phyloP scores from a whole-genome alignment of 2,797 vertebrate genomes.

The Silurus aristotelis region DNA sequence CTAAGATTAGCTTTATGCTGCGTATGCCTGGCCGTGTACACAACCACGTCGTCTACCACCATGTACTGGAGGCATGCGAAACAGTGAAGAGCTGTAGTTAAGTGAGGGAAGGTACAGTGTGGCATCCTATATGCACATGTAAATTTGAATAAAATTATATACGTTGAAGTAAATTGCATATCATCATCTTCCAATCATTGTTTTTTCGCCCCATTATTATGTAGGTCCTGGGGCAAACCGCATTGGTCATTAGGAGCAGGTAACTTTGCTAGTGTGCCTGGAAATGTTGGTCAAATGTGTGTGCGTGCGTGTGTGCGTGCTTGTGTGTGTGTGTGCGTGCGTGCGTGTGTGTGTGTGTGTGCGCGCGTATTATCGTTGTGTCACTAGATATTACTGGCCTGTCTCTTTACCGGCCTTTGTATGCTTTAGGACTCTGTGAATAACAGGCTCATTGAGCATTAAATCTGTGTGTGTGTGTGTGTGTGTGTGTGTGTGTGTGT shows the following conservation, averaged over 20 bases:
- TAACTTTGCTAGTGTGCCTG: slow-evolving; percentile 25
- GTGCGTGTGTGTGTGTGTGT: not conserved
- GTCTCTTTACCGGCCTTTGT: slow-evolving; percentile 22
- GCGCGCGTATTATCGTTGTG: slow-evolving; percentile 20
- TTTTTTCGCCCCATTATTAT: slow-evolving; percentile 26
- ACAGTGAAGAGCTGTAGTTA: slow-evolving; percentile 9
- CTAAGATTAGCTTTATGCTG: slow-evolving; percentile 42
- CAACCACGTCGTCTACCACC: slow-evolving; percentile 16
- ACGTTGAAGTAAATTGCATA: slow-evolving; percentile 31
- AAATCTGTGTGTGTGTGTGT: slow-evolving; percentile 2
- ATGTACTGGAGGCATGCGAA: slow-evolving; percentile 5
- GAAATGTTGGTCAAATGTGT: slow-evolving; percentile 16
- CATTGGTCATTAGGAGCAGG: slow-evolving; percentile 22
- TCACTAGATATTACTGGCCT: slow-evolving; percentile 32
- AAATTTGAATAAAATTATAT: slow-evolving; percentile 30
- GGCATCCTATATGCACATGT: slow-evolving; percentile 17
- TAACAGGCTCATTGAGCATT: slow-evolving; percentile 9
- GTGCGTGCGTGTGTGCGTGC: slow-evolving; percentile 22
- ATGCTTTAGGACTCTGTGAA: slow-evolving; percentile 13
- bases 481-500: slow-evolving; percentile 8
- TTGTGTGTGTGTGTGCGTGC: not conserved
- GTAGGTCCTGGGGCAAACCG: not conserved
- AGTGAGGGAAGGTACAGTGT: not conserved
- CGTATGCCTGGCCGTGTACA: slow-evolving; percentile 26
- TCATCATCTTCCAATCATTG: slow-evolving; percentile 8